Evolutionary conservation across 1,140 invertebrate genomes (phyloP).

Genomic region (Platyura marginata): DNA sequence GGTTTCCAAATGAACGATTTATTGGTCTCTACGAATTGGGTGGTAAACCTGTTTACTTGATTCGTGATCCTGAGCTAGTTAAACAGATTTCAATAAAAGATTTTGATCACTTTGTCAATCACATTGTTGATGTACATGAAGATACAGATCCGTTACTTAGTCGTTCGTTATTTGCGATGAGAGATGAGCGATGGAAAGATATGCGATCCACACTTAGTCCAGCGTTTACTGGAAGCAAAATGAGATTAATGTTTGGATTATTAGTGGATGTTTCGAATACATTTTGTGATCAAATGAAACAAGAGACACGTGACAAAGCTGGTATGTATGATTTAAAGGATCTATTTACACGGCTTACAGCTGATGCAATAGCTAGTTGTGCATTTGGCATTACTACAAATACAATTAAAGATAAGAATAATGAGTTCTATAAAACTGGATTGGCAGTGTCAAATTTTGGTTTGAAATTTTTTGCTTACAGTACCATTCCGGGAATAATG

Average conservation of each 20-base stretch:
- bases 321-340: constrained; percentile 5
- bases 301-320: neutral
- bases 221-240: constrained; percentile 16
- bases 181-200: constrained; percentile 7
- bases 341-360: constrained; percentile 28
- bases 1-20: neutral
- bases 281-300: neutral
- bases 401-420: constrained; percentile 16
- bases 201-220: no score
- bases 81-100: constrained; percentile 25
- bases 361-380: constrained; percentile 28
- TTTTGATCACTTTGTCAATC: constrained; percentile 30
- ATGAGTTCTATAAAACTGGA: constrained; percentile 18
- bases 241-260: constrained; percentile 17
- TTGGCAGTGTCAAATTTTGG: neutral
- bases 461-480: neutral
- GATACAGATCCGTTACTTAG: neutral
- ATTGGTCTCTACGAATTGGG: constrained; percentile 4
- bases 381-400: constrained; percentile 25
- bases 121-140: constrained; percentile 8
- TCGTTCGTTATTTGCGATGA: neutral
- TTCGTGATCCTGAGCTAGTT: constrained; percentile 25
- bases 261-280: constrained; percentile 8
- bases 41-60: neutral
- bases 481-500: neutral